Evolutionary conservation across 2,888 invertebrate genomes (phyloP).

Genomic region (Oegoconia quadripuncta): DNA sequence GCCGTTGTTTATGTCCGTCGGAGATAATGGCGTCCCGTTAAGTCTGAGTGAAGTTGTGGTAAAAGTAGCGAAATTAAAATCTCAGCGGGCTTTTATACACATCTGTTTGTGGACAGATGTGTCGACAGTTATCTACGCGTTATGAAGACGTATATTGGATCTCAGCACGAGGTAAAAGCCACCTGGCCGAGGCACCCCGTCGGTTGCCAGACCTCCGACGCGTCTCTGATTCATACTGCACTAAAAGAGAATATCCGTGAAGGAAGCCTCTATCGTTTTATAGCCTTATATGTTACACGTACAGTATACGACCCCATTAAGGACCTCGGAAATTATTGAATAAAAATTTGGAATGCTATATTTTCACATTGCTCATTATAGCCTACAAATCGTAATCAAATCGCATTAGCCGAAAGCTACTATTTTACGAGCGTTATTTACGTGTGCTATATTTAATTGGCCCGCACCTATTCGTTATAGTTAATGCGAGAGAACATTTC

Average conservation of each 20-base stretch:
- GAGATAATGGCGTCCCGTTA: conserved; percentile 44
- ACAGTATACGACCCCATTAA: no score
- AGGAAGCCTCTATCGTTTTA: conserved; percentile 32
- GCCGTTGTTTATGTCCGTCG: conserved; percentile 38
- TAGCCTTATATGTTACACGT: no score
- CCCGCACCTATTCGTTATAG: conserved; percentile 57
- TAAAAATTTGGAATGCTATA: no score
- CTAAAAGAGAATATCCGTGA: conserved; percentile 36
- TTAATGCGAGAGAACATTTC: conserved; percentile 58
- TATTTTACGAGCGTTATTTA: conserved; percentile 55
- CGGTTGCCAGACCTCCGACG: conserved; percentile 35
- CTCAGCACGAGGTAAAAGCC: conserved; percentile 52
- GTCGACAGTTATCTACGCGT: conserved; percentile 38
- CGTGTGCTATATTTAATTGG: conserved; percentile 65
- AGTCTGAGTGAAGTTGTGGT: conserved; percentile 40
- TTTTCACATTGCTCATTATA: conserved; percentile 16
- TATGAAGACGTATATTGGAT: conserved; percentile 38
- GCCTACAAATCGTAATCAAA: conserved; percentile 11
- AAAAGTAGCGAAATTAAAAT: conserved; percentile 53
- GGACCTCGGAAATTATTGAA: no score
- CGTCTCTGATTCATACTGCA: conserved; percentile 27
- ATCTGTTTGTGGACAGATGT: conserved; percentile 50
- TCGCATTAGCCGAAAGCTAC: conserved; percentile 49
- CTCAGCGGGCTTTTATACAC: conserved; percentile 52
- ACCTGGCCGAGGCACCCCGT: conserved; percentile 56